Base-by-base conservation (phyloP, 2,888 invertebrate species). In the Seira musarum region DNA sequence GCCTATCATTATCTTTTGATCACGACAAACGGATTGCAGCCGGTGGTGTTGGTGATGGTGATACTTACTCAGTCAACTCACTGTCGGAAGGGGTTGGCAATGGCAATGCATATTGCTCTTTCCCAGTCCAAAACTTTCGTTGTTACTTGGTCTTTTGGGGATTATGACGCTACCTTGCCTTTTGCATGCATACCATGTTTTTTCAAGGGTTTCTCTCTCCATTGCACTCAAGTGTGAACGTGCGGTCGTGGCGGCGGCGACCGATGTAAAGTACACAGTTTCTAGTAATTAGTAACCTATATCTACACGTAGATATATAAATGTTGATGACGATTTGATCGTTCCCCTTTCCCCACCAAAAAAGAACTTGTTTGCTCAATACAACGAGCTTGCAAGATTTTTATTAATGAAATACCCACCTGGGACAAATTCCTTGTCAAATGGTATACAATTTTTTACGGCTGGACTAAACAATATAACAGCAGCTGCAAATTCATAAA, bases 381-480 rank as follows among this genome's bases (percentile, higher is more conserved):
- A 68, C 49, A 40, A 21, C 67, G n/a, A n/a, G n/a, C n/a, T n/a
- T 40, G 13, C 40, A 40, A 35, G 10, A 24, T 60, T 40, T 76
- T 71, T 76, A 76, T 76, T 76, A 76, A 76, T 76, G 76, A 76
- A 76, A 76, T 69, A 63, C 69, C 68, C 76, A 76, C 76, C 76
- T 76, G 76, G 76, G 69, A 76, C 68, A 63, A 71, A 71, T 63
- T 71, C 21, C 71, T 71, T 71, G 71, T 71, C 71, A 71, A 63
- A 71, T 63, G 57, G 61, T 13, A 63, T 63, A 63, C 35, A 46
- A 21, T 71, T 71, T 71, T 71, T 30, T 71, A 35, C 2, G 63
- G 25, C 22, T 15, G n/a, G 5, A 64, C 64, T 8, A 64, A 22
- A 35, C 19, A 8, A 30, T 30, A 8, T 1, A 13, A 3, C 53